Base-by-base conservation (phyloP, 2,888 invertebrate species). In the Zaprionus obscuricornis region DNA sequence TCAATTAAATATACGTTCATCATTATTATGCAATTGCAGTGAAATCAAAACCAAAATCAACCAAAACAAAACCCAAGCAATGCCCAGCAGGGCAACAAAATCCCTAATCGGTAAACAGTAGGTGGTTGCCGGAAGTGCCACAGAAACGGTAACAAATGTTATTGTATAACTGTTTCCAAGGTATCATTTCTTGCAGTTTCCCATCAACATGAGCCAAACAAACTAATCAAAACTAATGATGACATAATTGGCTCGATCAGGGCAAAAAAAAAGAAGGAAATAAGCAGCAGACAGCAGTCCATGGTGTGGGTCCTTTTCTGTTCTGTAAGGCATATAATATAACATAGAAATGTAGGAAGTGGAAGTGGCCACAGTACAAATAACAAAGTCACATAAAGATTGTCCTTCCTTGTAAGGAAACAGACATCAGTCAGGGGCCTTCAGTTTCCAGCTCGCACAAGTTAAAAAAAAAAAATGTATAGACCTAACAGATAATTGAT, bases 101-200 rank as follows among this genome's bases (percentile, higher is more conserved):
- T 68, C 65, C 20, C 37, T 45, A 47, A 45, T 54, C 33, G 42
- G 56, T 47, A 62, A 83, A 70, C 88, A 82, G 85, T 87, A 84
- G 87, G 88, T 77, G 88, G 86, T 72, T 76, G 84, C 74, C 88
- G 88, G 87, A 87, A 86, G 77, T 88, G 66, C 65, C 75, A 47
- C 55, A 71, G 62, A 76, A 71, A 66, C 72, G 70, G 50, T 60
- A 60, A 71, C 72, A 67, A 58, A 49, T 54, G 20, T 27, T 56
- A 49, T 72, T 70, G 45, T 54, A 31, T 5, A 7, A 4, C n/a
- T 6, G n/a, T 3, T 8, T 4, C 26, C 29, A 18, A 26, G 36
- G 47, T 37, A 40, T 39, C n/a, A 16, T 29, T 37, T 16, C 16
- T 20, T 52, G 37, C 43, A 43, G 68, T 59, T 78, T 85, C 85